Evolutionary conservation across 1,140 invertebrate species (phyloP), one percentile per base, ranked within the genome.

Genomic region (Homalodisca vitripennis): DNA sequence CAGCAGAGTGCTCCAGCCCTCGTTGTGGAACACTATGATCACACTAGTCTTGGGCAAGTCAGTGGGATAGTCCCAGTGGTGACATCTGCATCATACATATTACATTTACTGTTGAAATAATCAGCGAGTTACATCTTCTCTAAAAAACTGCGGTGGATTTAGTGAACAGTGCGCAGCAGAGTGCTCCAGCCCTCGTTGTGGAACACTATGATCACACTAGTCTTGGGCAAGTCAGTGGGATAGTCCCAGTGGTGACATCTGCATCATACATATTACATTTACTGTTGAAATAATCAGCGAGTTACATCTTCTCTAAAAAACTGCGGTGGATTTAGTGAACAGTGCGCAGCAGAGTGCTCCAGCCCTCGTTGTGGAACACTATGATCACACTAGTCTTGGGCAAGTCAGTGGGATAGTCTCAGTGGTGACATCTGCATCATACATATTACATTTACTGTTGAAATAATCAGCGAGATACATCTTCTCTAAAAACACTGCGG

Each of bases 301-400:
- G 83, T n/a, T 99, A 85, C 75, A 99, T 85, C 85, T 99, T 97
- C 78, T 98, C 89, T 1, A 99, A 82, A 62, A 72, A 98, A 84
- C 76, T 97, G 84, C 3, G 90, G 87, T 0, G 97, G 98, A 0
- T 94, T 92, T 68, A 93, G 78, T 99, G 96, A 0, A 99, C 95
- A n/a, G 97, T 99, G 72, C 97, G 82, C 82, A 99, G 85, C 14
- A 99, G 83, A 1, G 97, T 95, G 0, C 94, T 93, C 86, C 92
- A 98, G 1, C 97, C 98, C 82, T 99, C 96, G 80, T 99, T 99
- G 78, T 99, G 97, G 79, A 99, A 99, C 13, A 99, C 98, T 70
- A 99, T 90, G 71, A 99, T 97, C 0, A 99, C 95, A 78, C 92
- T 95, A 2, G 96, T 94, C 63, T 85, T 89, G 0, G 97, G 96